Base-by-base conservation (phyloP, 23 tunicate genomes). In the Styela clava region DNA sequence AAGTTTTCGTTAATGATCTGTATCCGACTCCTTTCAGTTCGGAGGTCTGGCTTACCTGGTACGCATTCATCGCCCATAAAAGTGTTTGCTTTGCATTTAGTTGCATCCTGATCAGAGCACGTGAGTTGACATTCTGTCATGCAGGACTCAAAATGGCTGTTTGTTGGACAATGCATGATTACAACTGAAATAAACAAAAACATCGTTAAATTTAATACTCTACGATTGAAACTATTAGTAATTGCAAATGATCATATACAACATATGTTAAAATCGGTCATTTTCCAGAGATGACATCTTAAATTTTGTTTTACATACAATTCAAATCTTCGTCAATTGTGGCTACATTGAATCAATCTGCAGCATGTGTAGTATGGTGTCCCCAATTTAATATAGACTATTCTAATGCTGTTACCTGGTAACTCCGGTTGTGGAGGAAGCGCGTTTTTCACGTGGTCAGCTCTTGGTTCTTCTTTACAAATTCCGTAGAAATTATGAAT, bases 61-160 rank as follows among this genome's bases (percentile, higher is more conserved):
- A 79, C 85, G 30, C 90, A 86, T 34, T 81, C 79, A 16, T 63
- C 31, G 3, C 56, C 79, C 25, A 82, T 31, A 3, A 23, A 37
- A 16, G 63, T 31, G 30, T 56, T 61, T 7, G 76, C 52, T 9
- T 1, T 1, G 34, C 90, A 86, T 34, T 44, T 32, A 9, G 31
- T 34, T 1, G 78, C 79, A 61, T 26, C 63, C 56, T 67, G 78
- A 70, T 88, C 94, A 2, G 82, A 31, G 76, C 94, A 88, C n/a
- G 74, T 78, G 21, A 84, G 87, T 44, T 88, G 94, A 78, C 94
- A 88, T 36, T 78, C 74, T 24, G 74, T 16, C 81, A 78, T 64
- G 83, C 94, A 88, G 12, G 77, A 24, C 33, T 23, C 37, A 36
- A 35, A 87, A 56, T 82, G 86, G 31, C 86, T 81, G 78, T 82